Conservation (phyloP, 2,113 vertebrate genomes). For the Butorides virescens region DNA sequence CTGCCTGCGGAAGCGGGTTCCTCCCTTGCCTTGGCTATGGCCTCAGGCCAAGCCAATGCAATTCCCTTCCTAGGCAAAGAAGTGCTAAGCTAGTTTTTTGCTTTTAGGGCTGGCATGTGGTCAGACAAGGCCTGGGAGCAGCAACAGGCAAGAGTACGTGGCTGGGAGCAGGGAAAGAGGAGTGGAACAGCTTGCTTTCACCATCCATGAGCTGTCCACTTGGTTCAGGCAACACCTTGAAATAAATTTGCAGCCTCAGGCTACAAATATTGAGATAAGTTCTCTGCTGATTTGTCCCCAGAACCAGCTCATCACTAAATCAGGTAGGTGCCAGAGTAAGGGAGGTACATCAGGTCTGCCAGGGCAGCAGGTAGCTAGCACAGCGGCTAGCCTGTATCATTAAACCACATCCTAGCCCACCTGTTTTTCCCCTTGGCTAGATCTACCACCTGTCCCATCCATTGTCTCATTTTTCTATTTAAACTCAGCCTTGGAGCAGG, state of each 20-base stretch:
- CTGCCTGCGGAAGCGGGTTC: background rate
- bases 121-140: background rate
- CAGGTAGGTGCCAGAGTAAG: background rate
- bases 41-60: background rate
- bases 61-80: background rate
- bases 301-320: background rate
- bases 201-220: background rate
- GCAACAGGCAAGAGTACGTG: accelerated
- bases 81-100: background rate
- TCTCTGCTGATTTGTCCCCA: background rate
- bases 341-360: background rate
- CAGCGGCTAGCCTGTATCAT: background rate
- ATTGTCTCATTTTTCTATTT: background rate
- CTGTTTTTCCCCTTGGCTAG: background rate
- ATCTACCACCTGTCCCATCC: background rate
- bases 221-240: background rate
- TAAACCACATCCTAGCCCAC: background rate
- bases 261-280: background rate
- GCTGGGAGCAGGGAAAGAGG: background rate
- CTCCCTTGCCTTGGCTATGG: background rate
- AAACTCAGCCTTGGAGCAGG: background rate
- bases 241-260: background rate
- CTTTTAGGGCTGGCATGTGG: background rate
- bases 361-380: background rate
- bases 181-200: background rate